Evolutionary conservation across 2,797 vertebrate genomes (phyloP), one percentile per base, ranked within the genome.

Genomic region (Anas bahamensis): DNA sequence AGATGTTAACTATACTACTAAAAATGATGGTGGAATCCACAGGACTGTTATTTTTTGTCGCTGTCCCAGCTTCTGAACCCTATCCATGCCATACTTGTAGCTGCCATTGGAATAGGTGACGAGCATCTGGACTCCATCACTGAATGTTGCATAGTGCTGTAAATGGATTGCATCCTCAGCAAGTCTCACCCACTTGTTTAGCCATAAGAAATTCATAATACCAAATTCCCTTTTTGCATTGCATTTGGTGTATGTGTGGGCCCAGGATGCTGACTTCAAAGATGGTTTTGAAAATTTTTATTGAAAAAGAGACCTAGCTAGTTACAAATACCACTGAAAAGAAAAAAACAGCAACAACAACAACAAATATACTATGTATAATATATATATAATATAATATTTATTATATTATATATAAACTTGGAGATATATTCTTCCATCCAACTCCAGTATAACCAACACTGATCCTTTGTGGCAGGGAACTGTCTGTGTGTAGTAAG

Each of bases 241-340:
- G n/a, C 9, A 6, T 53, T 81, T 10, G 21, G 22, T 7, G 2
- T 29, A 8, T 3, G 0, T 37, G 3, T 70, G 28, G 28, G 15
- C 31, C 37, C 29, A 66, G 12, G 7, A 5, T 46, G 28, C 31
- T 72, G n/a, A 17, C 56, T 56, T 83, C 42, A 66, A 63, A 81
- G 23, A 46, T 0, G 26, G 9, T 7, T 80, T 88, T 42, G 12
- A 18, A 61, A 57, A 7, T 3, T 70, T 72, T 70, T 70, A 10
- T 10, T 52, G 16, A 13, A 68, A 42, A 73, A 60, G 18, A 28
- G 77, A 31, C 46, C 31, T 48, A 28, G 10, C 19, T 37, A 50
- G 8, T 33, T 68, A 88, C 44, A 84, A 64, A 37, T n/a, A 35
- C 19, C 52, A 55, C n/a, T 22, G 21, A 14, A 42, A 75, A 41